Conservation (phyloP, 2,888 invertebrate species). For the Apotomis turbidana region DNA sequence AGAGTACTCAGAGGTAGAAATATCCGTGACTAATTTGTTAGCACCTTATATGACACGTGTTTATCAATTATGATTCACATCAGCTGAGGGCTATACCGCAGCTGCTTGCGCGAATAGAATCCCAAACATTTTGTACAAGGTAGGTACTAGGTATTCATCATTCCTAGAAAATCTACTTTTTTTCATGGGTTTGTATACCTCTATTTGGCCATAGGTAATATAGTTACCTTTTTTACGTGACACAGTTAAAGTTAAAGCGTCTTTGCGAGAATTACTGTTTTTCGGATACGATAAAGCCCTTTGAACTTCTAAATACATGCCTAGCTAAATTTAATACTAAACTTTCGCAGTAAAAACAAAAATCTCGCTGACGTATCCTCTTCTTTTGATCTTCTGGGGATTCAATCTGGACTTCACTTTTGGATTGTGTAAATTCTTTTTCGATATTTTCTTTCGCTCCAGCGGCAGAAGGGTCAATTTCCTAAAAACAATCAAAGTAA, state of each 20-base stretch:
- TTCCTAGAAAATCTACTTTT: constrained; percentile 8
- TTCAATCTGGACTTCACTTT: too few relatives aligned
- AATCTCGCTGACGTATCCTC: constrained; percentile 1
- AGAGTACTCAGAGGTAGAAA: too few relatives aligned
- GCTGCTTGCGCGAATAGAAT: constrained; percentile 30
- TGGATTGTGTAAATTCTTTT: too few relatives aligned
- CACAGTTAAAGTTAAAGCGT: not conserved
- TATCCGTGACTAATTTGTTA: too few relatives aligned
- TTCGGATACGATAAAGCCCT: constrained; percentile 8
- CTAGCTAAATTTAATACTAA: constrained; percentile 14
- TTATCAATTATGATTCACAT: too few relatives aligned
- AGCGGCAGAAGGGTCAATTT: too few relatives aligned
- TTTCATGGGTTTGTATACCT: constrained; percentile 14
- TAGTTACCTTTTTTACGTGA: constrained; percentile 5
- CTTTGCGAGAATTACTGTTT: constrained; percentile 4
- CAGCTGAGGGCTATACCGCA: too few relatives aligned
- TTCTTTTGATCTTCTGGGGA: not conserved
- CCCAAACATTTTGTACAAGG: constrained; percentile 30
- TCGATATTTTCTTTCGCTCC: too few relatives aligned
- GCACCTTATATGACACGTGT: too few relatives aligned
- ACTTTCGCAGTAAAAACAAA: constrained; percentile 15
- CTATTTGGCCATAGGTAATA: constrained; percentile 3
- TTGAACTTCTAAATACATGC: constrained; percentile 7
- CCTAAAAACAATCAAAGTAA: too few relatives aligned
- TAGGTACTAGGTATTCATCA: too few relatives aligned